Percentiles rank a stretch among this genome's conserved stretches.
These are phyloP conservation scores for Saimiri boliviensis DNA, from an alignment of 2,113 vertebrate species.

Conservation along the genomic window DNA sequence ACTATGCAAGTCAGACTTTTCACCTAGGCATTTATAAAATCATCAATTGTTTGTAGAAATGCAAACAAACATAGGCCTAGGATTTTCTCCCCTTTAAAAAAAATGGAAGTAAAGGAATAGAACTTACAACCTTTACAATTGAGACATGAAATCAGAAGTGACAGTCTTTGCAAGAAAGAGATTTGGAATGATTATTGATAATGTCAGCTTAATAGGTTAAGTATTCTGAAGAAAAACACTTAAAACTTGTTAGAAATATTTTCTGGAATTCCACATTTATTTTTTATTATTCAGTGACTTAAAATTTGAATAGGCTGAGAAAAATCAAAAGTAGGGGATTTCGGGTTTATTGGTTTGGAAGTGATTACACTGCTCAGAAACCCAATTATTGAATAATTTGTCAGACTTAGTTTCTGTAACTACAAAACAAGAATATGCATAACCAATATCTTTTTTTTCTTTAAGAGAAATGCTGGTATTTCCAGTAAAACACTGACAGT, in stretches of 20 bases:
- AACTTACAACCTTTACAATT: background rate
- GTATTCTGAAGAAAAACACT: background rate
- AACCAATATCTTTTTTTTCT: background rate
- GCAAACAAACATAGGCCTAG: background rate
- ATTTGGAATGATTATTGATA: background rate
- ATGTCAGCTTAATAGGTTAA: background rate
- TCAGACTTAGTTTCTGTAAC: background rate
- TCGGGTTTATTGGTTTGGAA: background rate
- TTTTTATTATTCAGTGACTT: constrained; percentile 51
- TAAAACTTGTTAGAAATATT: constrained; percentile 3
- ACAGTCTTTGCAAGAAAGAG: background rate
- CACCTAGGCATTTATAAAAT: background rate
- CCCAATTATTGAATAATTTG: background rate
- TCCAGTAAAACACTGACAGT: background rate
- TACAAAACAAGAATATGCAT: background rate
- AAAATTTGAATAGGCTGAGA: background rate
- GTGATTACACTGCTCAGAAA: constrained; percentile 11
- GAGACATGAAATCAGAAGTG: constrained; percentile 29
- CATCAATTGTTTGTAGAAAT: background rate
- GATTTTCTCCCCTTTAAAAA: background rate
- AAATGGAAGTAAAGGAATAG: background rate
- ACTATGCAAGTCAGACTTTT: background rate
- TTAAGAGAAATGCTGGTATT: background rate
- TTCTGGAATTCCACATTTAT: constrained; percentile 33
- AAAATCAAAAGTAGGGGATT: background rate